Base-by-base conservation (phyloP, 2,113 vertebrate species). In the Takifugu bimaculatus region DNA sequence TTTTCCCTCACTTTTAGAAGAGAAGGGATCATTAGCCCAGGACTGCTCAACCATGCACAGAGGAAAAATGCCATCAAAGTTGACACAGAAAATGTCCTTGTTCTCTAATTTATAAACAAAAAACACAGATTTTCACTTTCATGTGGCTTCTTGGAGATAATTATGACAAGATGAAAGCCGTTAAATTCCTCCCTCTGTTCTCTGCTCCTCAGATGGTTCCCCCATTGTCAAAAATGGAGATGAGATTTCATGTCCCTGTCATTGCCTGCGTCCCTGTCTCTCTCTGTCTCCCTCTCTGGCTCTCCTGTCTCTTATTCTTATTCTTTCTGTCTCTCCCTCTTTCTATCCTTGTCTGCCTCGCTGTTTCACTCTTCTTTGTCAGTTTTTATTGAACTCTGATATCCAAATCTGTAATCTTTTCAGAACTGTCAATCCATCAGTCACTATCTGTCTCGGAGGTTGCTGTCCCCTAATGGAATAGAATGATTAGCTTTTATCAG, bases 141-240 rank as follows among this genome's bases (percentile, higher is more conserved):
- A 88, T 90, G 86, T 88, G 82, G 83, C 75, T 89, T 88, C 84
- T 86, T 88, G 88, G 85, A 90, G 89, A 91, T 90, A 90, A 89
- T 89, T 90, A 88, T 89, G 87, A 88, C 82, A 84, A 89, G 89
- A 90, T 90, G 86, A 90, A 91, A 89, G 87, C 81, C 69, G 80
- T 87, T 89, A 88, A 90, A 88, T 88, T 88, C 86, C 87, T 89
- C 83, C 81, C 86, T 89, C 88, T 90, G 85, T 91, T 90, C 85
- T 86, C 77, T 77, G 83, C 82, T 75, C 87, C 87, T 90, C 85
- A 90, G 86, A 90, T 81, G 87, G 79, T 86, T 87, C 85, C 86
- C 88, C 84, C 86, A 89, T 89, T 91, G 88, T 91, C 89, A 91
- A 89, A 90, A 89, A 89, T 91, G 90, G 85, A 91, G 90, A 91